Evolutionary conservation across 2,113 vertebrate species (phyloP).

Genomic region (Podocnemis expansa): DNA sequence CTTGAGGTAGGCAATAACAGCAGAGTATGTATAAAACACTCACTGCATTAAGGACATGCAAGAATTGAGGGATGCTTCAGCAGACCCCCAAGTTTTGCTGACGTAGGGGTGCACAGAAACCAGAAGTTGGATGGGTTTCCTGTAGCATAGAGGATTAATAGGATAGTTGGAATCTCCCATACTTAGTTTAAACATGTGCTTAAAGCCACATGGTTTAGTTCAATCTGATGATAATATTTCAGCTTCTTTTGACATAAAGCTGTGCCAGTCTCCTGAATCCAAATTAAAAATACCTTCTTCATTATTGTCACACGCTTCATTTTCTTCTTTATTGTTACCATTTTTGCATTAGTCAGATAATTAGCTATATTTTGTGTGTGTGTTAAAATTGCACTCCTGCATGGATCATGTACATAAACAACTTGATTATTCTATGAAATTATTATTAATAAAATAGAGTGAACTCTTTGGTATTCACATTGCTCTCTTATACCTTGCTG

Average conservation of each 20-base stretch:
- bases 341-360: not conserved
- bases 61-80: not conserved
- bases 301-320: not conserved
- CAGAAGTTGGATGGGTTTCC: not conserved
- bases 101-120: fast-evolving
- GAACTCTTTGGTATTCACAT: too few species aligned
- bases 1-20: not conserved
- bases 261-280: not conserved
- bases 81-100: not conserved
- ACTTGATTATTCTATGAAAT: not conserved
- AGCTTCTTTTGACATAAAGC: not conserved
- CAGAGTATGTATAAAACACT: not conserved
- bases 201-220: not conserved
- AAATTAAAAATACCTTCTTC: not conserved
- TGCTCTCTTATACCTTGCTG: too few species aligned
- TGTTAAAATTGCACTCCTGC: not conserved
- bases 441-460: not conserved
- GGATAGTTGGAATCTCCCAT: not conserved
- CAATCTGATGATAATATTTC: not conserved
- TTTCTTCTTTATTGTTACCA: not conserved
- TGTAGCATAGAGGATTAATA: not conserved
- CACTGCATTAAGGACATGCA: not conserved
- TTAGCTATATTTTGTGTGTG: not conserved
- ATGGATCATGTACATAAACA: not conserved
- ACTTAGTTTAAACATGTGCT: not conserved